These are phyloP conservation scores for Ptychodera flava DNA, from an alignment of 35 echinoderm and acorn worm genomes.

Conservation along the genomic window DNA sequence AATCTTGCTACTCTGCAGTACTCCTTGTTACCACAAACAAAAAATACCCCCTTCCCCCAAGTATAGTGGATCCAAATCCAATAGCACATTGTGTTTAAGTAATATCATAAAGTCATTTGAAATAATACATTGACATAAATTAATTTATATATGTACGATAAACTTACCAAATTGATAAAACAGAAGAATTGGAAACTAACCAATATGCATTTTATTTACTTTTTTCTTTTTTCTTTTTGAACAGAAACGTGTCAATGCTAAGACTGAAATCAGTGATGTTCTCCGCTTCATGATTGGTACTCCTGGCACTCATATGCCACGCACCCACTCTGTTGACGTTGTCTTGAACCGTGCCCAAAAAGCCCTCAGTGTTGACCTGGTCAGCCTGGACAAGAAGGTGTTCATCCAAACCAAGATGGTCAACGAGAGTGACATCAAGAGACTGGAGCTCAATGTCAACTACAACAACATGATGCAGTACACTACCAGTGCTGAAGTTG, in stretches of 20 bases:
- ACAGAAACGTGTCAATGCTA: slow-evolving; percentile 35
- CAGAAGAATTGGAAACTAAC: no score
- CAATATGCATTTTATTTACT: no score
- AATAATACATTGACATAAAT: no score
- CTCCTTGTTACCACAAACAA: no score
- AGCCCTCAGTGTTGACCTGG: slow-evolving; percentile 27
- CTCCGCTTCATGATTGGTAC: slow-evolving; percentile 59
- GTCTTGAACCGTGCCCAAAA: slow-evolving; percentile 36
- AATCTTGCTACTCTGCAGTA: no score
- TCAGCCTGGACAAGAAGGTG: slow-evolving; percentile 10
- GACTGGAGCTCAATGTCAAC: neutral
- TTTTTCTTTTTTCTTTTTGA: neutral
- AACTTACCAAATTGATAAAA: no score
- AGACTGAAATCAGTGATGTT: slow-evolving; percentile 25
- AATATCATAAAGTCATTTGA: no score
- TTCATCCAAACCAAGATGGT: slow-evolving; percentile 4
- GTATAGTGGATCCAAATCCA: no score
- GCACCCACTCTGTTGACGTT: slow-evolving; percentile 39
- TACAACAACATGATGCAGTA: neutral
- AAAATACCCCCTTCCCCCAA: no score
- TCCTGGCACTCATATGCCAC: slow-evolving; percentile 22
- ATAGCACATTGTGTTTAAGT: no score
- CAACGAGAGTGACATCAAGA: neutral
- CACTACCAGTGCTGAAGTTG: neutral
- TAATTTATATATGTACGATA: no score